Evolutionary conservation across 2,113 vertebrate genomes (phyloP), one percentile per base, ranked within the genome.

Genomic region (Rhinoptilus africanus): DNA sequence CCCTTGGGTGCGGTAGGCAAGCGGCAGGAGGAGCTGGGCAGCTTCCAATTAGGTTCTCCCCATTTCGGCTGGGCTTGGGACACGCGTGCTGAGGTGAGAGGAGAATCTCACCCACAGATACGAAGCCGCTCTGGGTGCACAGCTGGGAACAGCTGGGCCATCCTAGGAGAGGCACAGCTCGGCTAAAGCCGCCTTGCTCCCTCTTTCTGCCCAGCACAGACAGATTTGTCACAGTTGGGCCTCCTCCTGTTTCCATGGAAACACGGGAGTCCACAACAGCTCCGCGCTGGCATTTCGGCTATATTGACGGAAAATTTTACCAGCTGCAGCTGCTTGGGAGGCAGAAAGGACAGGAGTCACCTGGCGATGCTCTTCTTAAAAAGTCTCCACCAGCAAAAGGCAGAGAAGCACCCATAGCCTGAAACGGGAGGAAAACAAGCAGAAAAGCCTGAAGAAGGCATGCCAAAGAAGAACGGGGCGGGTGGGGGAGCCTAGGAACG

Each of bases 211-310:
- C 88, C 93, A 95, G 96, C 81, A 75, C 37, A 96, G 73, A 18
- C 79, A 83, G 96, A 95, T 94, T 91, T 95, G 95, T 94, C 97
- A 97, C 89, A 64, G 88, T 96, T 92, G 95, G 95, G 92, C 94
- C 96, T 97, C 93, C 90, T 97, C 23, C 89, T 85, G 97, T 97
- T 97, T 94, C 96, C 95, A 97, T 97, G 94, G 97, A 96, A 97
- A 97, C 96, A 26, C 1, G 4, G 85, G 89, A 97, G 96, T 93
- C 96, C 96, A 97, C 94, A 97, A 89, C 93, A 95, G 97, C 96
- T 97, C 88, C 14, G 16, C 7, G 0, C 92, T 84, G 88, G 92
- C 71, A 78, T 97, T 96, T 97, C 11, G 0, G 82, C 83, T 94
- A 50, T 92, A 91, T 51, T 94, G 92, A 95, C 3, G 28, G 96